Evolutionary conservation across 2,888 invertebrate species (phyloP).

Genomic region (Platycnemis pennipes): DNA sequence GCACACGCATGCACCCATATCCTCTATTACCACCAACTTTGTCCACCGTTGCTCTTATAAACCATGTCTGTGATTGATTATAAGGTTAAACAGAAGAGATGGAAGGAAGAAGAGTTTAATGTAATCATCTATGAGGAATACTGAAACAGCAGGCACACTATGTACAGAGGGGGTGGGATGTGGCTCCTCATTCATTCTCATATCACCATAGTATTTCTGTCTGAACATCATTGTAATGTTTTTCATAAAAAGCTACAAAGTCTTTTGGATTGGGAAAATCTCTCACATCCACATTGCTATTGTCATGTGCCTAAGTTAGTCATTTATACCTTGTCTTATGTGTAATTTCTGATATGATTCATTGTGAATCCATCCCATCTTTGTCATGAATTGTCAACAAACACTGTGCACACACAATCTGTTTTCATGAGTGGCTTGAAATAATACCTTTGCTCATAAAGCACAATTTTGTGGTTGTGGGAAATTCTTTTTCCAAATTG

Average conservation of each 20-base stretch:
- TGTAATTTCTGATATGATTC: conserved; percentile 44
- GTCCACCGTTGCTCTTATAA: conserved; percentile 54
- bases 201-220: conserved; percentile 35
- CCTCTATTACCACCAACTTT: conserved; percentile 39
- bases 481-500: conserved; percentile 58
- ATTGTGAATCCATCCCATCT: conserved; percentile 38
- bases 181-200: conserved; percentile 45
- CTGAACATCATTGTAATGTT: conserved; percentile 37
- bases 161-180: conserved; percentile 33
- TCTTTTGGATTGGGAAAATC: conserved; percentile 35
- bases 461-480: conserved; percentile 63
- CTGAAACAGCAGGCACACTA: conserved; percentile 45
- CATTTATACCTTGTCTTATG: conserved; percentile 15
- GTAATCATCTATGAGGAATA: conserved; percentile 35
- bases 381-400: conserved; percentile 14
- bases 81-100: conserved; percentile 36
- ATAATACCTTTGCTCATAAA: conserved; percentile 38
- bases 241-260: conserved; percentile 6
- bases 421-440: conserved; percentile 40
- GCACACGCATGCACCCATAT: conserved; percentile 58
- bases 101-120: conserved; percentile 42
- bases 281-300: conserved; percentile 61
- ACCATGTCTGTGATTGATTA: conserved; percentile 47
- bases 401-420: conserved; percentile 38
- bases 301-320: conserved; percentile 29